These are phyloP conservation scores for Zenarchopterus dispar DNA, from an alignment of 2,797 vertebrate species.

Conservation along the genomic window DNA sequence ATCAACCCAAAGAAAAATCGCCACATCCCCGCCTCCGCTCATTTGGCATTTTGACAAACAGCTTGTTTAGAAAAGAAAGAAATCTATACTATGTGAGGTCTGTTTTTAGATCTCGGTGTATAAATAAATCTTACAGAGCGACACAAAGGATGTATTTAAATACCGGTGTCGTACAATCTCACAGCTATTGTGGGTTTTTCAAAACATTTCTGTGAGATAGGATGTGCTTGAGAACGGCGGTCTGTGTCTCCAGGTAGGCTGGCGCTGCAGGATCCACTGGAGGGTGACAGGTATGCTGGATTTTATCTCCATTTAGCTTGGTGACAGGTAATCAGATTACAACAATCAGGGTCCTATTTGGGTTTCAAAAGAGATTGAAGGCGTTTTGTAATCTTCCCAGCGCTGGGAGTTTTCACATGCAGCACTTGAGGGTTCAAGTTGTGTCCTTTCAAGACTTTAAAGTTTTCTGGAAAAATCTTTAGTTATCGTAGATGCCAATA, in stretches of 20 bases:
- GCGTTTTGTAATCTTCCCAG: conserved; percentile 8
- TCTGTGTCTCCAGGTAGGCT: conserved; percentile 43
- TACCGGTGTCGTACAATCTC: conserved; percentile 18
- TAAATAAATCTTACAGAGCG: neutral
- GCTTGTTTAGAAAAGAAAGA: neutral
- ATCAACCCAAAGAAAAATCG: neutral
- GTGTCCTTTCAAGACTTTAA: neutral
- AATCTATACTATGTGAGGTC: neutral
- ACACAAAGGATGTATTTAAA: conserved; percentile 26
- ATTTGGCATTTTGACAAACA: neutral
- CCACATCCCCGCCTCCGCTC: neutral
- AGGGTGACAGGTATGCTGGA: conserved; percentile 65
- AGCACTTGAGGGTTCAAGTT: no score
- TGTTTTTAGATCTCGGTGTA: neutral
- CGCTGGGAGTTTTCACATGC: neutral
- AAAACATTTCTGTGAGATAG: conserved; percentile 5
- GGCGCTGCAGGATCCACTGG: conserved; percentile 55
- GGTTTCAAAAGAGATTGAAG: conserved; percentile 40
- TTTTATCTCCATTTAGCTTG: conserved; percentile 50
- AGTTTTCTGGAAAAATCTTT: neutral
- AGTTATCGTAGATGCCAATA: neutral
- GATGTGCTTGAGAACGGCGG: conserved; percentile 1
- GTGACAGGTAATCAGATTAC: conserved; percentile 64
- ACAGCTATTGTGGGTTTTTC: conserved; percentile 10
- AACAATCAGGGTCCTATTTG: conserved; percentile 41